Base-by-base conservation (phyloP, 2,797 vertebrate genomes). In the Staurois parvus region DNA sequence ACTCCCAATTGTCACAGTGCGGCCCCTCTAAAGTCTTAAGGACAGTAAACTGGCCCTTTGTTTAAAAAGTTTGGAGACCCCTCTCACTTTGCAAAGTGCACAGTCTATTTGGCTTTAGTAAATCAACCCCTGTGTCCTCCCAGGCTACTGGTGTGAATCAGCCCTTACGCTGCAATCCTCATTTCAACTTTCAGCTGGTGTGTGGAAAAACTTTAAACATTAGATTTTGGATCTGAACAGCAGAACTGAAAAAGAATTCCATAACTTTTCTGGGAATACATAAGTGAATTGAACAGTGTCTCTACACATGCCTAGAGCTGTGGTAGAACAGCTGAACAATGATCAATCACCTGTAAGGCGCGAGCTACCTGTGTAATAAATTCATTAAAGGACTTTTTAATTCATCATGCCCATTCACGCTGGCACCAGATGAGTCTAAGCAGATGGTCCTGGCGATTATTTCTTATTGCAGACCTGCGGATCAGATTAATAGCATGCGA, bases 401-500 rank as follows among this genome's bases (percentile, higher is more conserved):
- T 86, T 73, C 79, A 82, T 83, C 37, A 28, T 86, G 32, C 40
- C 34, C 67, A 29, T 66, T 82, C 73, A 30, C 37, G 74, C 37
- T 82, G 79, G 79, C 85, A 86, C n/a, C 52, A 77, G 67, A 82
- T 86, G 85, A 82, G 74, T 37, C 73, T 40, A 42, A 68, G 66
- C 85, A 86, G 67, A 82, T 86, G 85, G 79, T 67, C 79, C 79
- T 52, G 77, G 69, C 77, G 74, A 83, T 77, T 78, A 78, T 73
- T 78, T 86, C 67, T 86, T 67, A 82, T 66, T 48, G 52, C 66
- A 82, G 79, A 82, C 79, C 85, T 67, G 74, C 77, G 52, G 79
- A 74, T 86, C 85, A 83, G 48, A 86, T 86, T 86, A 86, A 86
- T 86, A 70, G 85, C 59, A 68, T 83, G 85, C 30, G 79, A 86